Percentiles rank a stretch among this genome's conserved stretches.
Conservation (phyloP, 2,797 vertebrate genomes). For the Rhinoraja longicauda region DNA sequence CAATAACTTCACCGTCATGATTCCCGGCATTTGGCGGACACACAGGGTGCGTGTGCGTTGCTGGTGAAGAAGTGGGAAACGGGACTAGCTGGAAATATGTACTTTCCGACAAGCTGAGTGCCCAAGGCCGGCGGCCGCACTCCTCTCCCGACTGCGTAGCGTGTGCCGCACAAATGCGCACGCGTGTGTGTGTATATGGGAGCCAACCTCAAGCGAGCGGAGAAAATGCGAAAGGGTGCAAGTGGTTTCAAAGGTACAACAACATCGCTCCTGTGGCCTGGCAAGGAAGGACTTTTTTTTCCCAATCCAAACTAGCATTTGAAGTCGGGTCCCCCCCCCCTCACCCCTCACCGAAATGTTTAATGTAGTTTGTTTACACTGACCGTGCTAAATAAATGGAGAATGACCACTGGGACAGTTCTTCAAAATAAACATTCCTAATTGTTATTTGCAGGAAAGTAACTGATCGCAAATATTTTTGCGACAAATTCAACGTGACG, state of each 20-base stretch:
- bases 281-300: neutral
- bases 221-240: neutral
- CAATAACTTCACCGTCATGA: neutral
- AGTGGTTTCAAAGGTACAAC: neutral
- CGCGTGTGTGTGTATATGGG: neutral
- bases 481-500: neutral
- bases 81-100: neutral
- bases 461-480: neutral
- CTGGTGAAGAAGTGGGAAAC: neutral
- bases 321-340: too few relatives aligned
- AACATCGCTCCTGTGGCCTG: neutral
- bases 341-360: too few relatives aligned
- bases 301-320: neutral
- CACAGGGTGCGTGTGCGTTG: neutral
- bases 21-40: neutral
- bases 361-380: neutral
- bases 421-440: neutral
- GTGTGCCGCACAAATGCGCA: neutral
- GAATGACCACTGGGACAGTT: neutral
- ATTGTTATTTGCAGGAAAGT: neutral
- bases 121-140: neutral
- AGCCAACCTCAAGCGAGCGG: neutral
- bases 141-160: neutral
- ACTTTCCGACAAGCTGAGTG: neutral
- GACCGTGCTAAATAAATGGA: neutral